Base-by-base conservation (phyloP, 2,797 vertebrate species). In the Semaprochilodus insignis region DNA sequence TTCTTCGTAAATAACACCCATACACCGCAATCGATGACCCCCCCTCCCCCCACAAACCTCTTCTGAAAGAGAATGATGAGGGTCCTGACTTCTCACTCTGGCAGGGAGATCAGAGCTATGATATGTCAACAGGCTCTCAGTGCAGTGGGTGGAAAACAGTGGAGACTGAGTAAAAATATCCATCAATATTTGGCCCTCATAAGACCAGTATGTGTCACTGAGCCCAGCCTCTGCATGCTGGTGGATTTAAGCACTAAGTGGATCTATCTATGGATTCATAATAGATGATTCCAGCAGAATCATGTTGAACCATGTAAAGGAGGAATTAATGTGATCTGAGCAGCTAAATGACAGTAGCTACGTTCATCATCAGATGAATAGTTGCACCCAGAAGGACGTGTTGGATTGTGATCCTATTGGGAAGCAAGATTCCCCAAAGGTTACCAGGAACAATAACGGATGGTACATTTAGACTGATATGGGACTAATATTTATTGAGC, bases 1-100 rank as follows among this genome's bases (percentile, higher is more conserved):
- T 71, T 48, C 77, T 73, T 34, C 73, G 80, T 83, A 79, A 81
- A 88, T 85, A 88, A 87, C 83, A 74, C 80, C 63, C 17, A 11
- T 16, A 1, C 21, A 51, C 54, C 40, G 71, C 82, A 80, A 70
- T 77, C 54, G 63, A 60, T 80, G 27, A 48, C 52, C 8, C 21
- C 44, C 25, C 51, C 60, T 16, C 23, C 60, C 60, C 15, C 7
- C 19, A 69, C 27, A 70, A 74, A 70, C 63, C 16, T 77, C 51
- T 57, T 73, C 86, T 82, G 85, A 84, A 86, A 34, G 71, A 16
- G 66, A 81, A 21, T 59, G 71, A 75, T 85, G 65, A 82, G 27
- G 65, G 5, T 73, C 87, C 87, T 86, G 27, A 10, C 71, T 48
- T 71, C 21, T 81, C 19, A 27, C 52, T 13, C 6, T 19, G 77